Base-by-base conservation (phyloP, 2,888 invertebrate genomes). In the Pristionchus arcanus region DNA sequence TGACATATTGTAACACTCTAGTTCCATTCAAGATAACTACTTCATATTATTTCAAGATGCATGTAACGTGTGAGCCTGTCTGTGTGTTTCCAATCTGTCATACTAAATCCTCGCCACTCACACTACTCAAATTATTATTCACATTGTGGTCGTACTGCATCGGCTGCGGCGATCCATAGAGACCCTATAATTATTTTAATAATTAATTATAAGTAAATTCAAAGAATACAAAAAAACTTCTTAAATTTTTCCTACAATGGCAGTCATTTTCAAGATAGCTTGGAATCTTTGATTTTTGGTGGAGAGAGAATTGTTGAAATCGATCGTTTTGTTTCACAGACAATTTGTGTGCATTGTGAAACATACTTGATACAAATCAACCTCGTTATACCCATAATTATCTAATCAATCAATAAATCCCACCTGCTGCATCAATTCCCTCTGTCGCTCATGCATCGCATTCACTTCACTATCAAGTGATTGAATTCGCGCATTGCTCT, bases 111-210 rank as follows among this genome's bases (percentile, higher is more conserved):
- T 37, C n/a, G n/a, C 34, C 21, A 87, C 87, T 63, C 66, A 87
- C 87, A 66, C 49, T 42, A 66, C 42, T 68, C 66, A 87, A 28
- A 87, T 87, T 87, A 87, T 87, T 87, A 68, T 87, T 87, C 42
- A 68, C 66, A 59, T 68, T 28, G 63, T 87, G 66, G 66, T 87
- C 42, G 66, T 28, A 68, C 49, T 66, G 87, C 28, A 49, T 42
- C n/a, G 49, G 25, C 59, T 59, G 84, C 21, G 84, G 84, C 3
- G 84, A 85, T 13, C 84, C 84, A 21, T 59, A 59, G 16, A 84
- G 28, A 21, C 84, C 84, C 84, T 85, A 59, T 19, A 34, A 85
- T 53, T 1, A 1, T 34, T 2, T 34, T 3, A 34, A 71, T 71
- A 13, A 15, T 7, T 63, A 15, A 63, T 15, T 15, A 25, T 63